Conservation (phyloP, 1,140 invertebrate species). For the Coenobita brevimanus region DNA sequence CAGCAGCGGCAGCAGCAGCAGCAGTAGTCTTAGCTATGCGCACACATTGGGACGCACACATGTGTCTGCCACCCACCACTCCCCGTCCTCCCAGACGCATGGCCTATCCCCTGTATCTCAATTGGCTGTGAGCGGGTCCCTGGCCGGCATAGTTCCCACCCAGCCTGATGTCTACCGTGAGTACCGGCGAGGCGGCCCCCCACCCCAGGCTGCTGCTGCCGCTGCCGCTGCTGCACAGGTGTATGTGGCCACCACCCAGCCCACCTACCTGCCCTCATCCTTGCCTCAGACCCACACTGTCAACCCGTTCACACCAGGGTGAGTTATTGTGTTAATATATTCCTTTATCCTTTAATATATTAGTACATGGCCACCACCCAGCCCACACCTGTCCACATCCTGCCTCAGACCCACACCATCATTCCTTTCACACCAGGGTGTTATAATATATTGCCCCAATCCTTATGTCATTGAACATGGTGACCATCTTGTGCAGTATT, state of each 20-base stretch:
- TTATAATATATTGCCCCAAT: too few relatives aligned
- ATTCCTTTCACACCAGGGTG: constrained; percentile 71
- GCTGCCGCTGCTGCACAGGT: constrained; percentile 74
- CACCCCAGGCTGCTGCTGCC: constrained; percentile 51
- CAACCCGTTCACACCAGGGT: constrained; percentile 71
- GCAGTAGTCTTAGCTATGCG: constrained; percentile 53
- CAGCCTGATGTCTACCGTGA: constrained; percentile 68
- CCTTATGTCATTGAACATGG: too few relatives aligned
- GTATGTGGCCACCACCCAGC: constrained; percentile 78
- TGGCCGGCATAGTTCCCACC: constrained; percentile 56
- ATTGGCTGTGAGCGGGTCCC: constrained; percentile 39
- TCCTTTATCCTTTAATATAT: too few relatives aligned
- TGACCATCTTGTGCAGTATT: too few relatives aligned
- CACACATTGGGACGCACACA: constrained; percentile 54
- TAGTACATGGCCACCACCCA: constrained; percentile 74
- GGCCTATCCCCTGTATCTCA: constrained; percentile 57
- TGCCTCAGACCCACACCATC: constrained; percentile 69
- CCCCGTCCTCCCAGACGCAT: constrained; percentile 41
- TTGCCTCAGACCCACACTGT: constrained; percentile 69
- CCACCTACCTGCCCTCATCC: constrained; percentile 75
- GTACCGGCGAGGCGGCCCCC: constrained; percentile 58
- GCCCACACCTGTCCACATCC: constrained; percentile 75
- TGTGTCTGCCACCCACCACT: constrained; percentile 52
- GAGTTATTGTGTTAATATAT: too few relatives aligned
- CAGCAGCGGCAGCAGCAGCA: constrained; percentile 59